Percentiles rank a stretch among this genome's conserved stretches.
phyloP scores from a whole-genome alignment of 2,888 invertebrate genomes.

The Dryobotodes eremita region DNA sequence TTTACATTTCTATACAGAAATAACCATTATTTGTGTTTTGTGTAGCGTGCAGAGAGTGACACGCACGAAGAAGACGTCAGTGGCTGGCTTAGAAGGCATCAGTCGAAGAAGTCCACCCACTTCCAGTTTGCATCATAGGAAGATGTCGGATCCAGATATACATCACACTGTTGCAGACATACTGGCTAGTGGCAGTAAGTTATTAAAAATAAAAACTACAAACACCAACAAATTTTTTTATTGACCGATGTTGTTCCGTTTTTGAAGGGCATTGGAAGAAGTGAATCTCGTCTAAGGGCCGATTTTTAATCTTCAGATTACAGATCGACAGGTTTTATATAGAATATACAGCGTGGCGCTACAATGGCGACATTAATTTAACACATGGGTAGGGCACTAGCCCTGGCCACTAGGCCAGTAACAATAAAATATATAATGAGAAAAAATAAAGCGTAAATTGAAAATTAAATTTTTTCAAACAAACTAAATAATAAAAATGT shows the following conservation, averaged over 20 bases:
- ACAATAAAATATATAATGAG: no score
- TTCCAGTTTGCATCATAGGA: constrained; percentile 91
- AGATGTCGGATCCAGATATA: constrained; percentile 97
- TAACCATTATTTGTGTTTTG: constrained; percentile 46
- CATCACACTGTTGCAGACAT: constrained; percentile 93
- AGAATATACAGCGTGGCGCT: no score
- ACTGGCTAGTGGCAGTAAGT: constrained; percentile 83
- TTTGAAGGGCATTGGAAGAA: neutral
- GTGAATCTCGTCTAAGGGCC: no score
- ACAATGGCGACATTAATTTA: no score
- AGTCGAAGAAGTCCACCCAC: constrained; percentile 91
- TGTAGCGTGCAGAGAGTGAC: constrained; percentile 91
- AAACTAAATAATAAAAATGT: no score
- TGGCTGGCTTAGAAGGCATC: constrained; percentile 92
- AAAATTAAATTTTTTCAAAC: no score
- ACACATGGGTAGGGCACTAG: no score
- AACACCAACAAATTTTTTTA: no score
- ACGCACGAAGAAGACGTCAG: constrained; percentile 94
- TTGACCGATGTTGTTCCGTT: neutral
- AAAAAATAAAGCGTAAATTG: no score
- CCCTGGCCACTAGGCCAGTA: no score
- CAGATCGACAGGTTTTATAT: neutral
- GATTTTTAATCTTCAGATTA: neutral
- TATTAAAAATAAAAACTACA: neutral
- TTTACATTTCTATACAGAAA: constrained; percentile 36